Percentiles rank a stretch among this genome's conserved stretches.
phyloP scores from a whole-genome alignment of 2,888 invertebrate genomes.

The Oscheius sp. region DNA sequence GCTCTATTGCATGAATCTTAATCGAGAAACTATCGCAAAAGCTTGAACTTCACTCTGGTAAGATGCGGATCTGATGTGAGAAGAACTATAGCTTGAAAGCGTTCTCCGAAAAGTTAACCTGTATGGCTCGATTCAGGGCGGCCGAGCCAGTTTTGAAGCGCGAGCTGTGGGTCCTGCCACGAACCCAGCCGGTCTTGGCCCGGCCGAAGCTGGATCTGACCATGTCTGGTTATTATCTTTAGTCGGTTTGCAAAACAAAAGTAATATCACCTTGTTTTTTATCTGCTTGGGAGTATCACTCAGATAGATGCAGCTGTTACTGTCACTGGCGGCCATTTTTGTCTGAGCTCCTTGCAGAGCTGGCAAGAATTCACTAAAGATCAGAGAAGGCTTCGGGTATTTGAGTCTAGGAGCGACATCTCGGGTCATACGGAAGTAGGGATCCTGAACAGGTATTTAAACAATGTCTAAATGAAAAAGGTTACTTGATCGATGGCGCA shows the following conservation, averaged over 20 bases:
- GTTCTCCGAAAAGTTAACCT: too few species aligned
- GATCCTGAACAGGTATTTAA: slow-evolving; percentile 80
- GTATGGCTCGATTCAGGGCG: too few species aligned
- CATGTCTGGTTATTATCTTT: too few species aligned
- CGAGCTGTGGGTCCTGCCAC: too few species aligned
- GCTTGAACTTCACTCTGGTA: too few species aligned
- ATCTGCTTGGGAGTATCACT: slow-evolving; percentile 94
- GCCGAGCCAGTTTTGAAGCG: too few species aligned
- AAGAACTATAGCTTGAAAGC: too few species aligned
- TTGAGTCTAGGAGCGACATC: slow-evolving; percentile 95
- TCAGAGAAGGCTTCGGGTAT: slow-evolving; percentile 86
- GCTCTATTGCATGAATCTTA: too few species aligned
- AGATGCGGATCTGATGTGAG: too few species aligned
- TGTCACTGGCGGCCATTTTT: slow-evolving; percentile 97
- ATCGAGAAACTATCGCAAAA: too few species aligned
- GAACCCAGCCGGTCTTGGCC: too few species aligned
- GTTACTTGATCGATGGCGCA: slow-evolving; percentile 94
- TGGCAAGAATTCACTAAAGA: slow-evolving; percentile 87
- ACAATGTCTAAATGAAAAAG: background rate
- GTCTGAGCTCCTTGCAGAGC: slow-evolving; percentile 94
- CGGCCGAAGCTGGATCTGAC: too few species aligned
- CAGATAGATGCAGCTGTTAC: slow-evolving; percentile 92
- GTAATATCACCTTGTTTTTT: slow-evolving; percentile 85
- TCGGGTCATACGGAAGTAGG: slow-evolving; percentile 97
- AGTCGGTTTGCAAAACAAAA: background rate